These are phyloP conservation scores for Mustelus asterias DNA, from an alignment of 2,113 vertebrate species.

Conservation along the genomic window DNA sequence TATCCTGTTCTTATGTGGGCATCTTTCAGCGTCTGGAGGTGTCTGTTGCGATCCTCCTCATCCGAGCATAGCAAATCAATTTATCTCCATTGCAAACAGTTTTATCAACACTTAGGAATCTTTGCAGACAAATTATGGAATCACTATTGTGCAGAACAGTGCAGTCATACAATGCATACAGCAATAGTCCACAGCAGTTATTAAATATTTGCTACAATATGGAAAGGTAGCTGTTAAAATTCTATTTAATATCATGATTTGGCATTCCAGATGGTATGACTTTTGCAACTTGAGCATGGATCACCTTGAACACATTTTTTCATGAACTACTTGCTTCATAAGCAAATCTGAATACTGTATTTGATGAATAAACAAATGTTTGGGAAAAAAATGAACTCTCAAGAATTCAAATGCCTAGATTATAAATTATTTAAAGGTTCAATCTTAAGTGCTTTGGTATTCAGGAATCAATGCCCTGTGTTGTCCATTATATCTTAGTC, in stretches of 20 bases:
- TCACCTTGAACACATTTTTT: background rate
- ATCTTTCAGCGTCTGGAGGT: no score
- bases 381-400: background rate
- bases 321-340: background rate
- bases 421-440: constrained; percentile 32
- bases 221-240: background rate
- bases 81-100: background rate
- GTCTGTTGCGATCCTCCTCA: no score
- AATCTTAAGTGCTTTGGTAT: constrained; percentile 16
- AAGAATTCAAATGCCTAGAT: background rate
- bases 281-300: background rate
- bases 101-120: background rate
- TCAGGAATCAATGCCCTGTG: background rate
- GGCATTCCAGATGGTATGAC: background rate
- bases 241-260: background rate
- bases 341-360: background rate
- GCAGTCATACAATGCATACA: background rate
- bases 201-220: background rate
- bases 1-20: no score
- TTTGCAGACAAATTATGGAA: background rate
- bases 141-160: no score
- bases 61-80: no score
- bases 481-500: constrained; percentile 27
- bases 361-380: constrained; percentile 1
- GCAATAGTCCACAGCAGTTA: background rate